These are phyloP conservation scores for Philereme vetulata DNA, from an alignment of 2,888 invertebrate species.

Conservation along the genomic window DNA sequence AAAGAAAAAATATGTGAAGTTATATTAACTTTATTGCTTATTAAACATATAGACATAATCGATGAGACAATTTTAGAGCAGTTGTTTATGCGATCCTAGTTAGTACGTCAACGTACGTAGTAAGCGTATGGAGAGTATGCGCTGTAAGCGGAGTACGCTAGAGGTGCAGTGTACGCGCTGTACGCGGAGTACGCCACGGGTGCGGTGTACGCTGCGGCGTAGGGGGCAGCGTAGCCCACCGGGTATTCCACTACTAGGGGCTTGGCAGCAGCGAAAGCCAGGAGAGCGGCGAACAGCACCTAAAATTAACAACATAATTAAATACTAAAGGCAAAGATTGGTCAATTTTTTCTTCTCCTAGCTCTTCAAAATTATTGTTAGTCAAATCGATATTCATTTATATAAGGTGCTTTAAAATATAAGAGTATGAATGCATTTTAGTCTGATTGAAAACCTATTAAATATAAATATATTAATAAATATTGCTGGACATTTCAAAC, in stretches of 20 bases:
- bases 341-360: too few relatives aligned
- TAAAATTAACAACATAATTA: conserved; percentile 42
- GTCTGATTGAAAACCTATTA: too few relatives aligned
- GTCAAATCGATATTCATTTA: too few relatives aligned
- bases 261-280: conserved; percentile 81
- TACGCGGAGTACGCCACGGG: conserved; percentile 70
- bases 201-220: conserved; percentile 78
- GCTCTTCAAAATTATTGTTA: too few relatives aligned
- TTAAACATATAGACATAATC: conserved; percentile 12
- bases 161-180: conserved; percentile 52
- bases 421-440: too few relatives aligned
- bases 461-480: too few relatives aligned
- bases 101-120: conserved; percentile 58
- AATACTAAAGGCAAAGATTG: not conserved
- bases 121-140: conserved; percentile 68
- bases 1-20: not conserved
- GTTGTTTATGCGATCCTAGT: not conserved
- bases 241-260: conserved; percentile 70
- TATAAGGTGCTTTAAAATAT: too few relatives aligned
- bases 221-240: conserved; percentile 71
- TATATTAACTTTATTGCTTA: conserved; percentile 13
- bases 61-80: conserved; percentile 15
- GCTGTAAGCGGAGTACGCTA: conserved; percentile 61
- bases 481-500: too few relatives aligned
- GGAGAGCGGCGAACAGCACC: conserved; percentile 76